These are phyloP conservation scores for Heloderma charlesbogerti DNA, from an alignment of 2,113 vertebrate genomes.

Conservation along the genomic window DNA sequence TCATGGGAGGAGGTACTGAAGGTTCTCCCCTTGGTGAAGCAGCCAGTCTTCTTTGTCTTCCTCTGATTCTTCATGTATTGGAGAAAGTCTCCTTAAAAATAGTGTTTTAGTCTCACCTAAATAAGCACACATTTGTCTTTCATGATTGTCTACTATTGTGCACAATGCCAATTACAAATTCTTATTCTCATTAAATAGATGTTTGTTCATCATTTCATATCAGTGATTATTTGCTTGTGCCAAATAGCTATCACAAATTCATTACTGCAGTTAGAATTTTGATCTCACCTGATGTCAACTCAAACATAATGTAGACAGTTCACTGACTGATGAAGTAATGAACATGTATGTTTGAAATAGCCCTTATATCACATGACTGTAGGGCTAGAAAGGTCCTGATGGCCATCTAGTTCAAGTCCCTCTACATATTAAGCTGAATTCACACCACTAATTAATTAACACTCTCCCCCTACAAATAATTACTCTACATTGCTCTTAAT, in stretches of 20 bases:
- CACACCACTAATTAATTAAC: background rate
- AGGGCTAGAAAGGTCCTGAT: background rate
- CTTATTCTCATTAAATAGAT: background rate
- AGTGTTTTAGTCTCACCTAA: accelerated
- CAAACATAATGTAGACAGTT: background rate
- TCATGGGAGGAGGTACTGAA: too few species aligned
- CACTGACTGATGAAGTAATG: background rate
- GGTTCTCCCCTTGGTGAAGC: too few species aligned
- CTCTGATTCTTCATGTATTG: too few species aligned
- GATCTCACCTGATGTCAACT: background rate
- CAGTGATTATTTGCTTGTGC: background rate
- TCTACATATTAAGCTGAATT: background rate
- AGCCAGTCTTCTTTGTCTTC: too few species aligned
- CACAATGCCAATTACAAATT: background rate
- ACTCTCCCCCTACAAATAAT: background rate
- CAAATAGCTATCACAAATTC: background rate
- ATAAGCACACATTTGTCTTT: background rate
- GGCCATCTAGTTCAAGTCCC: background rate
- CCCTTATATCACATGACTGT: background rate
- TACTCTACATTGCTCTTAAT: background rate
- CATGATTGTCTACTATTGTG: background rate
- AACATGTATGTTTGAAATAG: background rate
- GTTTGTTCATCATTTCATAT: background rate
- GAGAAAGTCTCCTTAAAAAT: constrained; percentile 1
- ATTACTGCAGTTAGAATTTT: background rate